These are phyloP conservation scores for Anolis sagrei DNA, from an alignment of 2,113 vertebrate genomes.

Conservation along the genomic window DNA sequence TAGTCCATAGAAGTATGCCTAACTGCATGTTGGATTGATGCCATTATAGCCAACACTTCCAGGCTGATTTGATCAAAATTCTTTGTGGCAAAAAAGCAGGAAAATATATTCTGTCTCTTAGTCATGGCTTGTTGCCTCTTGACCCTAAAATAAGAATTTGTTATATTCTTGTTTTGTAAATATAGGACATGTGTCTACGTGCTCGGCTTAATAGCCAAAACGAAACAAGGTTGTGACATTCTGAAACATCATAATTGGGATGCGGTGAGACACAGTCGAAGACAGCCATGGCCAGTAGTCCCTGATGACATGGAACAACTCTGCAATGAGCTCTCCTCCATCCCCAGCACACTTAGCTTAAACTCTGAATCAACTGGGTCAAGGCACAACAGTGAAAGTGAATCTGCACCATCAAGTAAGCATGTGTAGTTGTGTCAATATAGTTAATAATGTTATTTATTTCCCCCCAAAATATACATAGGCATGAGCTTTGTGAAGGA, in stretches of 20 bases:
- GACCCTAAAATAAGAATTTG: slow-evolving; percentile 16
- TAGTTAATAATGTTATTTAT: neutral
- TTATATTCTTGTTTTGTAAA: slow-evolving; percentile 47
- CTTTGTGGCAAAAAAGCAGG: too few relatives aligned
- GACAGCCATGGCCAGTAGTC: slow-evolving; percentile 94
- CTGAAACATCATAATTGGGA: slow-evolving; percentile 95
- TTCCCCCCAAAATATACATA: neutral
- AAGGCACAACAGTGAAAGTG: slow-evolving; percentile 97
- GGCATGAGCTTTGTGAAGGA: neutral
- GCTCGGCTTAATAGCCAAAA: slow-evolving; percentile 95
- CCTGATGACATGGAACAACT: slow-evolving; percentile 93
- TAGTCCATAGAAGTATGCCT: neutral
- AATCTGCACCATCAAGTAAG: slow-evolving; percentile 93
- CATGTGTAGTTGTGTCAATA: neutral
- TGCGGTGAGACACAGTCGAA: slow-evolving; percentile 92
- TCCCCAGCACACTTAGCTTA: slow-evolving; percentile 87
- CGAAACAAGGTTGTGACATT: slow-evolving; percentile 95
- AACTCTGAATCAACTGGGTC: slow-evolving; percentile 97
- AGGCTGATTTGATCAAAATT: neutral
- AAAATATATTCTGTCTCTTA: neutral
- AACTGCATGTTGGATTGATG: neutral
- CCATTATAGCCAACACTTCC: neutral
- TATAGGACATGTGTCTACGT: slow-evolving; percentile 94
- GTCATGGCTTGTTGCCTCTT: slow-evolving; percentile 6
- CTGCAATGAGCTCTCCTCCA: slow-evolving; percentile 84